Evolutionary conservation across 2,888 invertebrate species (phyloP).

Genomic region (Aphidoletes aphidimyza): DNA sequence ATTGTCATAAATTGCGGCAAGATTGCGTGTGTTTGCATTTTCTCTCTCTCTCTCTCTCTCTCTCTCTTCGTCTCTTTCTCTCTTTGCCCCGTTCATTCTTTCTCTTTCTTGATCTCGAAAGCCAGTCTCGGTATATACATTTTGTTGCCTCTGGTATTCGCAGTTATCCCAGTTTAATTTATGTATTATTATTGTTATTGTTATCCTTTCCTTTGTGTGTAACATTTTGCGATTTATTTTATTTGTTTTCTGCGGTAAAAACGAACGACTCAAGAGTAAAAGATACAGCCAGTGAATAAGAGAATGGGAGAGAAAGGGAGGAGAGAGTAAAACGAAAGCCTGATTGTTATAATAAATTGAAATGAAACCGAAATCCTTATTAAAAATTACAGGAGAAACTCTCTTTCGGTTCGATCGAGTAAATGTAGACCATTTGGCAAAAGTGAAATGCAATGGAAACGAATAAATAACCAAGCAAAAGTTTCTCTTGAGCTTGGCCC

Average conservation of each 20-base stretch:
- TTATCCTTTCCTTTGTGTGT: neutral
- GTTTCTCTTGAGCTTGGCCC: neutral
- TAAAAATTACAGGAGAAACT: constrained; percentile 47
- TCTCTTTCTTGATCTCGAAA: neutral
- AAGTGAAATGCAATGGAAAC: constrained; percentile 41
- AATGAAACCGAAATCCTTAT: constrained; percentile 12
- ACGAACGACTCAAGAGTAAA: too few species aligned
- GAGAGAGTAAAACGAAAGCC: too few species aligned
- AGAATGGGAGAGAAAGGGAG: too few species aligned
- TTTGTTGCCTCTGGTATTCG: neutral
- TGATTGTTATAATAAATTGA: constrained; percentile 44
- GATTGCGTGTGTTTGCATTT: constrained; percentile 49
- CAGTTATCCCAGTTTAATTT: constrained; percentile 5
- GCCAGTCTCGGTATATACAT: neutral
- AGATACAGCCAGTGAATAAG: too few species aligned
- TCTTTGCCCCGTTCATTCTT: neutral
- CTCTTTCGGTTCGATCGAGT: neutral
- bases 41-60: neutral
- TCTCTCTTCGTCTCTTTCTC: neutral
- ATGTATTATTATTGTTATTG: constrained; percentile 43
- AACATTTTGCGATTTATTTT: constrained; percentile 30
- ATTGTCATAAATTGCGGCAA: constrained; percentile 48
- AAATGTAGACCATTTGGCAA: neutral
- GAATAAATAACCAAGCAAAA: constrained; percentile 28
- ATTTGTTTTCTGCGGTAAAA: constrained; percentile 33